Conservation (phyloP, 2,113 vertebrate genomes). For the Prinia subflava region DNA sequence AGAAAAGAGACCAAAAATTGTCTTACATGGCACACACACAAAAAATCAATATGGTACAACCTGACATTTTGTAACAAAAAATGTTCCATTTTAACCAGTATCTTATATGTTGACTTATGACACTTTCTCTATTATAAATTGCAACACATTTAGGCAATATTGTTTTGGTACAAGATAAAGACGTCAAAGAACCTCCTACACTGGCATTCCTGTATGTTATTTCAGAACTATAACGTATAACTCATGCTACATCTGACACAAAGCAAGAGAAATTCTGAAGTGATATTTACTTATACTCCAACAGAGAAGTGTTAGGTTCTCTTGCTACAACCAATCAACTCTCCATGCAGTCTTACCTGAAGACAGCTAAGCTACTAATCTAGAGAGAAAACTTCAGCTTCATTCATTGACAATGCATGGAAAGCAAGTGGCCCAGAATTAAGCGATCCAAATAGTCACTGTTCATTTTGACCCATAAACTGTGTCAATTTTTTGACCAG, state of each 20-base stretch:
- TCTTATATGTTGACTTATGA: not conserved
- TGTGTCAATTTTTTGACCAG: not conserved
- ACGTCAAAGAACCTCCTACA: not conserved
- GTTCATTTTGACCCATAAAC: not conserved
- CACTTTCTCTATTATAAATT: not conserved
- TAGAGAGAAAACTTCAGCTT: not conserved
- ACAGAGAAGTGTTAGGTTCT: not conserved
- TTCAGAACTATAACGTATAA: not conserved
- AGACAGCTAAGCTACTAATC: not conserved
- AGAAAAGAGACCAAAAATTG: not conserved
- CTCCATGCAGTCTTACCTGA: not conserved
- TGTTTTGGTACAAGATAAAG: slow-evolving; percentile 20
- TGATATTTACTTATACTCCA: not conserved
- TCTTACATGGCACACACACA: not conserved
- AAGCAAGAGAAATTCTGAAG: not conserved
- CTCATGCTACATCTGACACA: not conserved
- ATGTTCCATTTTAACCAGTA: not conserved
- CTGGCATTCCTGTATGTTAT: not conserved
- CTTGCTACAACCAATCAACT: not conserved
- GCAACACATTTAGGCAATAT: not conserved
- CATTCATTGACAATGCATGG: not conserved
- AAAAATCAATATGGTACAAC: not conserved
- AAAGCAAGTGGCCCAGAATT: not conserved
- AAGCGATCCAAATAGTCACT: not conserved
- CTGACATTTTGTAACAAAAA: not conserved